Conservation (phyloP, 2,113 vertebrate genomes). For the Galemys pyrenaicus region DNA sequence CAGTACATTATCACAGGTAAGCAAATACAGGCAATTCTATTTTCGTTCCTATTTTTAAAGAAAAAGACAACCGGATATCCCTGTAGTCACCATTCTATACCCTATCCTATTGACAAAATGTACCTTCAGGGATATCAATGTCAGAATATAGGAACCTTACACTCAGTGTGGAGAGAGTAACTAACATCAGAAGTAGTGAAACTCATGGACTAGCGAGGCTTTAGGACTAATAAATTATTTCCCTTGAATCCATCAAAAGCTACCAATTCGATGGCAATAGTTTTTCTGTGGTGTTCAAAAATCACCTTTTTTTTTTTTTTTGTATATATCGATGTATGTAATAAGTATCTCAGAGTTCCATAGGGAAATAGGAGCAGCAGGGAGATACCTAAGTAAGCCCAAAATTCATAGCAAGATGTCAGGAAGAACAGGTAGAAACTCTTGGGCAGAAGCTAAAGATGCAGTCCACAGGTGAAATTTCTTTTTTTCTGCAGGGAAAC, state of each 20-base stretch:
- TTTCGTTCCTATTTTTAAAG: constrained; percentile 16
- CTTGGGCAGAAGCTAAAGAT: no score
- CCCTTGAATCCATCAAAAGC: constrained; percentile 37
- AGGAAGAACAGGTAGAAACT: no score
- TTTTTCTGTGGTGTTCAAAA: no score
- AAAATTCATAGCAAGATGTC: no score
- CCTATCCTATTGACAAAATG: background rate
- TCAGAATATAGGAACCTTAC: background rate
- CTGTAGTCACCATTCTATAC: background rate
- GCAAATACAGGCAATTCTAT: constrained; percentile 33
- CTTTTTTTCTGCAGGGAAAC: no score
- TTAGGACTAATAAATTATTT: constrained; percentile 16
- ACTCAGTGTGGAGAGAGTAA: background rate
- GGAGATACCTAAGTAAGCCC: no score
- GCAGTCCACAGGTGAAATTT: no score
- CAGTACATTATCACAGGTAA: constrained; percentile 77
- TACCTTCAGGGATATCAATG: background rate
- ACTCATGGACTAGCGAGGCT: background rate
- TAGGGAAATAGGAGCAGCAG: no score
- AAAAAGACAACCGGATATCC: constrained; percentile 56
- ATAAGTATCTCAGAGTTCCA: no score
- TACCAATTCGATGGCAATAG: background rate
- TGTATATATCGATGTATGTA: no score
- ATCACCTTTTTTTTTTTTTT: no score
- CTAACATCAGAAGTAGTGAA: constrained; percentile 47